These are phyloP conservation scores for Ischnura elegans DNA, from an alignment of 2,888 invertebrate genomes.

Conservation along the genomic window DNA sequence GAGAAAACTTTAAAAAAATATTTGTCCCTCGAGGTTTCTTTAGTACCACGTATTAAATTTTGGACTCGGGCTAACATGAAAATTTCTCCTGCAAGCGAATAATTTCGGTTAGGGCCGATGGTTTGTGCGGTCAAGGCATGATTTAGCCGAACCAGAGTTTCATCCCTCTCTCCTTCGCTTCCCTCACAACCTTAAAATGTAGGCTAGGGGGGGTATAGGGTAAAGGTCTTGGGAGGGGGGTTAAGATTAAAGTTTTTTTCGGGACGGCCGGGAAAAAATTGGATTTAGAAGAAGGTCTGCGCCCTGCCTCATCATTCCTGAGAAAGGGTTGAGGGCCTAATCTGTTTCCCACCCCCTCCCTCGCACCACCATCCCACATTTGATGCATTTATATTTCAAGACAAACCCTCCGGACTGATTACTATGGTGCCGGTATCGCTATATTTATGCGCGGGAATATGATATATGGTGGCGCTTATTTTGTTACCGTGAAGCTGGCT, in stretches of 20 bases:
- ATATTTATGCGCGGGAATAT: background rate
- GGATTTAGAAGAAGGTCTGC: background rate
- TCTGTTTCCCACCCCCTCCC: background rate
- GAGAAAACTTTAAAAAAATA: no score
- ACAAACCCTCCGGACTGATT: background rate
- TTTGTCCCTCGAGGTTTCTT: no score
- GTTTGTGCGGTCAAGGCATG: no score
- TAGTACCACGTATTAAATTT: no score
- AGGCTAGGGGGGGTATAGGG: background rate
- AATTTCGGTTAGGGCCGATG: no score
- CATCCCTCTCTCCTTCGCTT: background rate
- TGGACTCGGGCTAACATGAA: no score
- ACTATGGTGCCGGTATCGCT: background rate
- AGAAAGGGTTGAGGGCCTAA: background rate
- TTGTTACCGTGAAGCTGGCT: background rate
- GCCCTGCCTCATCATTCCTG: conserved; percentile 17
- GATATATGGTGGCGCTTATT: background rate
- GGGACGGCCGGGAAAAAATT: background rate
- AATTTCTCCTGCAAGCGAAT: no score
- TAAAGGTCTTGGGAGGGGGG: background rate
- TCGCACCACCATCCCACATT: background rate
- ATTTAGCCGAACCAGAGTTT: no score
- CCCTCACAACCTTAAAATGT: background rate
- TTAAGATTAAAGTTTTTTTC: no score
- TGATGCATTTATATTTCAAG: conserved; percentile 28